Conservation (phyloP, 1,140 invertebrate species). For the Grapholita molesta region DNA sequence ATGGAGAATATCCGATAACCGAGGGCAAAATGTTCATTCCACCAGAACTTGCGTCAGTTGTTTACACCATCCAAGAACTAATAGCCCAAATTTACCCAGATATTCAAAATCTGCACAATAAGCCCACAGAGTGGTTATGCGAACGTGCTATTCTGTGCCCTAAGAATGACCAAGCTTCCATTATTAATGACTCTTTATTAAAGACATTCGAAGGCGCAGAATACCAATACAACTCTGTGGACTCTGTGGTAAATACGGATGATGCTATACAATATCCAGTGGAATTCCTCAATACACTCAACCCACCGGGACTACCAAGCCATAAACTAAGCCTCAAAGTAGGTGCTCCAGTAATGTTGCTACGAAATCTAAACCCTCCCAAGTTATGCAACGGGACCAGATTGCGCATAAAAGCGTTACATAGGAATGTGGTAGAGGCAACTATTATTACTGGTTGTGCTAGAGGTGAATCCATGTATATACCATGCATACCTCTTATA, state of each 20-base stretch:
- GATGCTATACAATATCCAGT: slow-evolving; percentile 28
- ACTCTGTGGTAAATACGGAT: slow-evolving; percentile 11
- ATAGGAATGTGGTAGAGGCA: slow-evolving; percentile 53
- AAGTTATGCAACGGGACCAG: slow-evolving; percentile 60
- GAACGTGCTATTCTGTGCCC: slow-evolving; percentile 13
- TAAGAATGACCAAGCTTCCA: not conserved
- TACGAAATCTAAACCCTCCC: slow-evolving; percentile 56
- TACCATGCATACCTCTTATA: slow-evolving; percentile 48
- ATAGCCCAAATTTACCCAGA: slow-evolving; percentile 34
- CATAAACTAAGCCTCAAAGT: slow-evolving; percentile 54
- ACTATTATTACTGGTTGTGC: slow-evolving; percentile 41
- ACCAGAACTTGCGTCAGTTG: slow-evolving; percentile 34
- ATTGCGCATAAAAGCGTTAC: slow-evolving; percentile 43
- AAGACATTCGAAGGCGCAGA: not conserved
- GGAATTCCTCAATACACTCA: slow-evolving; percentile 29
- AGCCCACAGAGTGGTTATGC: slow-evolving; percentile 28
- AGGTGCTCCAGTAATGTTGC: slow-evolving; percentile 55
- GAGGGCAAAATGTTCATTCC: slow-evolving; percentile 28
- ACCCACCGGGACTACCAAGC: slow-evolving; percentile 30
- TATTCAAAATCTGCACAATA: slow-evolving; percentile 36
- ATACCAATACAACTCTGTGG: not conserved
- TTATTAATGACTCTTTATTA: slow-evolving; percentile 5
- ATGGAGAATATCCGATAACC: slow-evolving; percentile 37
- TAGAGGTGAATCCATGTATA: slow-evolving; percentile 35
- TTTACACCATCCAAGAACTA: slow-evolving; percentile 34